Conservation (phyloP, 2,113 vertebrate genomes). For the sheep (Ovis aries) region ARS-UI_Ramb_v3.0 NC_056055.1:91741501-91742000, state of each 20-base stretch:
- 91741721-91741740: constrained; percentile 27
- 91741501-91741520: neutral
- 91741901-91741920: constrained; percentile 64
- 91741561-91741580: neutral
- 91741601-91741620: neutral
- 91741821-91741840: constrained; percentile 69
- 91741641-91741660: neutral
- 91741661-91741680: constrained; percentile 8
- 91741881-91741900: constrained; percentile 71
- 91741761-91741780: constrained; percentile 62
- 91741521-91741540: neutral
- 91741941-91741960: constrained; percentile 40
- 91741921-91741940: constrained; percentile 56
- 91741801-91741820: constrained; percentile 56
- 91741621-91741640: neutral
- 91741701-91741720: constrained; percentile 43
- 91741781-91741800: constrained; percentile 64
- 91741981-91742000: constrained; percentile 55
- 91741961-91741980: constrained; percentile 69
- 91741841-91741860: constrained; percentile 55
- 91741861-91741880: constrained; percentile 60
- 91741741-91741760: constrained; percentile 51
- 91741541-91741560: neutral
- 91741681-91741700: constrained; percentile 59
- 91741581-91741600: neutral